Conservation (phyloP, 2,113 vertebrate genomes). For the Colossoma macropomum region DNA sequence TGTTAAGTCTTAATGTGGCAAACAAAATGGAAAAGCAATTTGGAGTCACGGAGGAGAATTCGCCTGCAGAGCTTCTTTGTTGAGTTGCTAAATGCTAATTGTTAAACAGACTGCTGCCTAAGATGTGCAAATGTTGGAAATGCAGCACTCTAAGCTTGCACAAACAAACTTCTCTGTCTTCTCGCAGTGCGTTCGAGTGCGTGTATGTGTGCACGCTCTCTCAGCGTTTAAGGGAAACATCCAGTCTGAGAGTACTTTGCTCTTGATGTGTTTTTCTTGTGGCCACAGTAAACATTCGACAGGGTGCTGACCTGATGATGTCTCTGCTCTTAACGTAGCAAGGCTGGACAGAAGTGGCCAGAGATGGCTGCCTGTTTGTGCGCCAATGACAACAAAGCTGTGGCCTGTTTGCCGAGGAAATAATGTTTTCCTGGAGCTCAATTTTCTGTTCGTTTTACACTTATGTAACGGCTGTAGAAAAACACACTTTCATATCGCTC, state of each 20-base stretch:
- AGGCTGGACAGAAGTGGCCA: slow-evolving; percentile 34
- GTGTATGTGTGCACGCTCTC: neutral
- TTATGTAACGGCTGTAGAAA: slow-evolving; percentile 26
- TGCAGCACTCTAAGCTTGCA: slow-evolving; percentile 24
- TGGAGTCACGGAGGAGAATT: slow-evolving; percentile 49
- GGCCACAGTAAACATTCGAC: neutral
- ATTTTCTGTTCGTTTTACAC: slow-evolving; percentile 40
- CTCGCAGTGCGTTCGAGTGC: neutral
- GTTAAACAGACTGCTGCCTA: slow-evolving; percentile 53
- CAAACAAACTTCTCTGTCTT: neutral
- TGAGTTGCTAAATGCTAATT: slow-evolving; percentile 57
- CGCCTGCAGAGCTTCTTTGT: slow-evolving; percentile 39
- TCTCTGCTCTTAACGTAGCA: slow-evolving; percentile 23
- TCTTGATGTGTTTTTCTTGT: slow-evolving; percentile 3
- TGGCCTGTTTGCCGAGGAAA: slow-evolving; percentile 51
- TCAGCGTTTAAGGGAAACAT: neutral
- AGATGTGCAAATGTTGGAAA: slow-evolving; percentile 36
- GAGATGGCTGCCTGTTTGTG: slow-evolving; percentile 35
- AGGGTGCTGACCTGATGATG: slow-evolving; percentile 24
- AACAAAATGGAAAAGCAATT: slow-evolving; percentile 61
- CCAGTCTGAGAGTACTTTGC: neutral
- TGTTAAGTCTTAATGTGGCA: slow-evolving; percentile 64
- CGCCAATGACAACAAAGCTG: slow-evolving; percentile 16
- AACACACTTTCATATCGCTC: slow-evolving; percentile 30
- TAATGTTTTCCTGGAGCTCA: slow-evolving; percentile 37